Percentiles rank a stretch among this genome's conserved stretches.
phyloP scores from a whole-genome alignment of 2,888 invertebrate species.

The Schizaphis graminum region DNA sequence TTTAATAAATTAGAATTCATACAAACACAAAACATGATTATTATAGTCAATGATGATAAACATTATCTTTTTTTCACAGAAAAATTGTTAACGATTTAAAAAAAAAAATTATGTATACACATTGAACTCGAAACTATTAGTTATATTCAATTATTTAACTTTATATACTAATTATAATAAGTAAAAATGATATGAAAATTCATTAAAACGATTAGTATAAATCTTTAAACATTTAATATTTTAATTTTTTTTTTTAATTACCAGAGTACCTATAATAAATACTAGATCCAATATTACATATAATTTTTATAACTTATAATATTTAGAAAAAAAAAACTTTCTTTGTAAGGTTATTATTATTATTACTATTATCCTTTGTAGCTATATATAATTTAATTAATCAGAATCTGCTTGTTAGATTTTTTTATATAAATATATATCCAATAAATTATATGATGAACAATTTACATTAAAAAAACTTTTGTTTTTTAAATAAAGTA shows the following conservation, averaged over 20 bases:
- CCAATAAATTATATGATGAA: neutral
- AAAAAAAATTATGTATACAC: neutral
- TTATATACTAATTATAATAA: neutral
- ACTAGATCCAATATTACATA: neutral
- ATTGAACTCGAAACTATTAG: neutral
- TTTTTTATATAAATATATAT: neutral
- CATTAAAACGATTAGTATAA: neutral
- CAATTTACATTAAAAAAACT: neutral
- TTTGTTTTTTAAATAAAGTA: neutral
- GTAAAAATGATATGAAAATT: neutral
- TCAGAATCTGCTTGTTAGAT: neutral
- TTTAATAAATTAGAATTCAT: neutral
- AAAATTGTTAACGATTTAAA: neutral
- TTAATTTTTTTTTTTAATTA: neutral
- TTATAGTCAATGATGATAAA: neutral
- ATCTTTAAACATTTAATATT: neutral
- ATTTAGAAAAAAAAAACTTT: too few relatives aligned
- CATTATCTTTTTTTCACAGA: neutral
- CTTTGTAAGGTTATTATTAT: too few relatives aligned
- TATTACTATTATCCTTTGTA: neutral
- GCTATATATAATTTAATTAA: neutral
- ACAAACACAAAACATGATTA: neutral
- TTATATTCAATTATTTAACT: neutral
- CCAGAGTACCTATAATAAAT: neutral
- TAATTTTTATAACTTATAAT: neutral